phyloP scores from a whole-genome alignment of 2,113 vertebrate species.

The Hoplias malabaricus region DNA sequence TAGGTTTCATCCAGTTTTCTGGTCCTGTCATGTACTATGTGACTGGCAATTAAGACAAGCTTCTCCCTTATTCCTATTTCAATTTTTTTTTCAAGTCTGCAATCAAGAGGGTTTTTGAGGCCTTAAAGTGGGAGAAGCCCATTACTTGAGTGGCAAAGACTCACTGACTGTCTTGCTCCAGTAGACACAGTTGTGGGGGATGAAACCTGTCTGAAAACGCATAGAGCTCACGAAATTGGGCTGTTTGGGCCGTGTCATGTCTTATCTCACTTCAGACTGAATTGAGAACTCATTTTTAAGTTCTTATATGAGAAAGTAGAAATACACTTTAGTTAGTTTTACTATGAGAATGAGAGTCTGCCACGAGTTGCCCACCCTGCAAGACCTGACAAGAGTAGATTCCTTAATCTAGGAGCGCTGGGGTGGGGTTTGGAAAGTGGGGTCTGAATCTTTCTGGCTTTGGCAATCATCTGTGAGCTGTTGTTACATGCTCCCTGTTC shows the following conservation, averaged over 20 bases:
- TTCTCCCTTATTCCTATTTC: neutral
- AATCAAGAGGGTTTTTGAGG: neutral
- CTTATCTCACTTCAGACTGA: neutral
- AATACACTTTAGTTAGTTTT: slow-evolving; percentile 23
- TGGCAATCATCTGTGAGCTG: slow-evolving; percentile 45
- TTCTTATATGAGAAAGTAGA: neutral
- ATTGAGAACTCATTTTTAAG: neutral
- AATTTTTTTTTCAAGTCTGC: slow-evolving; percentile 6
- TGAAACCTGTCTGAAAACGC: neutral
- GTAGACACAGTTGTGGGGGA: slow-evolving; percentile 9
- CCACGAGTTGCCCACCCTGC: slow-evolving; percentile 14
- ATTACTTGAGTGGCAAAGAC: neutral
- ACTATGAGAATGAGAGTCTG: slow-evolving; percentile 7
- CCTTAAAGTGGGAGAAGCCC: slow-evolving; percentile 21
- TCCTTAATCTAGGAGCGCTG: slow-evolving; percentile 21
- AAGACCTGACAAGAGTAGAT: slow-evolving; percentile 42
- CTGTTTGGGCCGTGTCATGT: neutral
- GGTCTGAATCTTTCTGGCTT: slow-evolving; percentile 24
- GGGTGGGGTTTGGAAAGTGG: slow-evolving; percentile 14
- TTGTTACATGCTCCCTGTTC: slow-evolving; percentile 19
- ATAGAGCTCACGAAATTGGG: neutral
- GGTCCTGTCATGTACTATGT: slow-evolving; percentile 16
- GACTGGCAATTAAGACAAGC: slow-evolving; percentile 7
- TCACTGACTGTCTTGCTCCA: slow-evolving; percentile 16
- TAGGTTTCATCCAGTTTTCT: neutral